Base-by-base conservation (phyloP, 2,888 invertebrate species). In the Brachyptera putata region DNA sequence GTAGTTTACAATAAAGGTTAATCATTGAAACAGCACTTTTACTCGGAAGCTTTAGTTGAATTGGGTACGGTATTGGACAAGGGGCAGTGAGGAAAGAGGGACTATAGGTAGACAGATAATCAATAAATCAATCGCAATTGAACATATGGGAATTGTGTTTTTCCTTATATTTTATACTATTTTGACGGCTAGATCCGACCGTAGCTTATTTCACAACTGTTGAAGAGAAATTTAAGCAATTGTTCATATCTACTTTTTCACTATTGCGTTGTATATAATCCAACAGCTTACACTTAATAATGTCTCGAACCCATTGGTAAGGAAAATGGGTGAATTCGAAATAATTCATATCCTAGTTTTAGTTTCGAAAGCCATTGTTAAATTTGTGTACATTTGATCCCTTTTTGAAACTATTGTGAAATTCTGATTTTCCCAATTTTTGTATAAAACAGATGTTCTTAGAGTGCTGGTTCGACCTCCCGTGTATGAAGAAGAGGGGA, bases 371-470 rank as follows among this genome's bases (percentile, higher is more conserved):
- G 39, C 39, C 50, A 41, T 61, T 60, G 56, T 59, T 53, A 59
- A 57, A 30, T 21, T 61, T 63, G 57, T 63, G 60, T 60, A 57
- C 63, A 66, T 63, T 65, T 62, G 64, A 65, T 61, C 64, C 63
- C 62, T 61, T 64, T 63, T 61, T 63, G 61, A 55, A 59, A 58
- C 59, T 61, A 65, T 67, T 66, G 66, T 66, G 60, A 64, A 65
- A 64, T 34, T 65, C 63, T 63, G 67, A 68, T 62, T 67, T 68
- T 69, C 68, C 69, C 67, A 65, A 69, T 68, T 69, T 69, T 65
- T 67, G 67, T 66, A 67, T 67, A 69, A 69, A 69, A 69, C 69
- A 69, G 69, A 68, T 69, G 69, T 53, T 53, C 46, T 24, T 4
- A 46, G 46, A 7, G 30, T 30, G 30, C 30, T n/a, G n/a, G n/a